Conservation (phyloP, 2,113 vertebrate species). For the Excalfactoria chinensis region DNA sequence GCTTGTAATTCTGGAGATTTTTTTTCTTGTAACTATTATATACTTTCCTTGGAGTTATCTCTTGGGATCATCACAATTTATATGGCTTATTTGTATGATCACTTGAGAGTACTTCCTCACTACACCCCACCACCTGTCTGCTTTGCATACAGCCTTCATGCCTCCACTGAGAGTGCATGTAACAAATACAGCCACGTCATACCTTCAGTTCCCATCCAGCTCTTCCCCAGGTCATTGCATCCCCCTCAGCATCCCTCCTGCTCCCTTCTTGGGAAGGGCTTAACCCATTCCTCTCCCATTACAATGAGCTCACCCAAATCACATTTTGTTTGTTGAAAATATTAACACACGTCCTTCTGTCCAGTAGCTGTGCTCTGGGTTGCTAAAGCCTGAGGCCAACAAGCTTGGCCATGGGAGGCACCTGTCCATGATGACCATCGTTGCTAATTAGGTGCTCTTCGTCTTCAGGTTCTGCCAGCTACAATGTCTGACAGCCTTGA, state of each 20-base stretch:
- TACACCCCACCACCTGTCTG: not conserved
- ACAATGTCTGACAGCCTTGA: not conserved
- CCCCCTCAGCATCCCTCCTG: not conserved
- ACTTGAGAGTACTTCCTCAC: not conserved
- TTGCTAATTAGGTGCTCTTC: not conserved
- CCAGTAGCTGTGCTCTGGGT: not conserved
- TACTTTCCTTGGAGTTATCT: not conserved
- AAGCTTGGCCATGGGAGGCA: not conserved
- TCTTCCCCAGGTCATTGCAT: not conserved
- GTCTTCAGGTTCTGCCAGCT: not conserved
- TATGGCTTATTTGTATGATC: not conserved
- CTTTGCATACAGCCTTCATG: not conserved
- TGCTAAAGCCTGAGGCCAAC: not conserved
- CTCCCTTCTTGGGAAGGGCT: not conserved
- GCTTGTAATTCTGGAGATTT: constrained; percentile 3
- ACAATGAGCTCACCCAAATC: not conserved
- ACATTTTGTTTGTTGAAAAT: not conserved
- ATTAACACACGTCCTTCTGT: not conserved
- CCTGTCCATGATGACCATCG: not conserved
- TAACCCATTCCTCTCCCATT: not conserved
- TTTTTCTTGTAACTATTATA: constrained; percentile 13
- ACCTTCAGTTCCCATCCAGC: not conserved
- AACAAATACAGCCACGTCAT: rapidly evolving
- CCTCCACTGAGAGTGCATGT: rapidly evolving
- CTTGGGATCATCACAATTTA: not conserved